Conservation (phyloP, 2,888 invertebrate genomes). For the Calameuta filiformis region DNA sequence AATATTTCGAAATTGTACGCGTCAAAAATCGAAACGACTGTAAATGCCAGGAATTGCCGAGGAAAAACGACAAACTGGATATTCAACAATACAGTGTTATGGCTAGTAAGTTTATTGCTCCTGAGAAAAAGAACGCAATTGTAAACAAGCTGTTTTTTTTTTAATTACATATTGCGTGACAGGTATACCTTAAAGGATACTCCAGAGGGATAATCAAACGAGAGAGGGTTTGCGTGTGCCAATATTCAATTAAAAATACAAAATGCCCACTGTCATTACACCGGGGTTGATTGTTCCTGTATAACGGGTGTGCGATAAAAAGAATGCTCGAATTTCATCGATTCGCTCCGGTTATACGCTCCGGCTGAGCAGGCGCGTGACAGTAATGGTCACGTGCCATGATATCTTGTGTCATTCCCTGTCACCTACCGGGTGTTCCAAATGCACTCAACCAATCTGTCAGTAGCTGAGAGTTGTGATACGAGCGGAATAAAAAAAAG, state of each 20-base stretch:
- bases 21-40: neutral
- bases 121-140: neutral
- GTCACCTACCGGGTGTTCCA: neutral
- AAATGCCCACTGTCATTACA: neutral
- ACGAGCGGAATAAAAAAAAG: neutral
- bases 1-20: neutral
- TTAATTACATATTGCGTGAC: neutral
- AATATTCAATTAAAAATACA: neutral
- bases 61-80: neutral
- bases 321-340: slow-evolving; percentile 11
- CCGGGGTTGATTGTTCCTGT: neutral
- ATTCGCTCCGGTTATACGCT: slow-evolving; percentile 22
- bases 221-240: neutral
- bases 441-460: neutral
- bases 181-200: neutral
- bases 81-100: neutral
- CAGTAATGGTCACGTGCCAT: slow-evolving; percentile 32
- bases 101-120: neutral
- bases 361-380: slow-evolving; percentile 24
- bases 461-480: neutral
- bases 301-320: neutral
- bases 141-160: neutral
- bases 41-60: neutral
- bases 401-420: slow-evolving; percentile 9
- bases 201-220: neutral